Evolutionary conservation across 1,140 invertebrate species (phyloP).

Genomic region (Zaprionus kolodkinae): DNA sequence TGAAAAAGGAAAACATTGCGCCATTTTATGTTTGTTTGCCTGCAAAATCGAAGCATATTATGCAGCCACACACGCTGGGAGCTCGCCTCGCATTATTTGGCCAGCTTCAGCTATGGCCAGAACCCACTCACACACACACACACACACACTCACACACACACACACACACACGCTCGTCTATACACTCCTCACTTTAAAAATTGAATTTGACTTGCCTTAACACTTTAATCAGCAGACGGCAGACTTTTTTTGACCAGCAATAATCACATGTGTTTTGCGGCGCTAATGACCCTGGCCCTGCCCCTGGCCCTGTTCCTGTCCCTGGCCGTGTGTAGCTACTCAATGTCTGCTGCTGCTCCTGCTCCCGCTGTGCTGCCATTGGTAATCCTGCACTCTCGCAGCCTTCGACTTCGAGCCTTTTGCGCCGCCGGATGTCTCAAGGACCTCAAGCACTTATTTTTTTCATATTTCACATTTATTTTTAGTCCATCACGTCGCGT

Average conservation of each 20-base stretch:
- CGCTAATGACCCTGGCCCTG: constrained; percentile 39
- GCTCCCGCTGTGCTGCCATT: constrained; percentile 6
- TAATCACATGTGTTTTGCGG: constrained; percentile 30
- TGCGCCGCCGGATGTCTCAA: constrained; percentile 34
- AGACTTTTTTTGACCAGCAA: not conserved
- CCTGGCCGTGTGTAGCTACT: constrained; percentile 11
- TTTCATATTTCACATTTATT: constrained; percentile 52
- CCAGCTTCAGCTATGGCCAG: not conserved
- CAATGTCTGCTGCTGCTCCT: constrained; percentile 3
- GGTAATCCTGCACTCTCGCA: constrained; percentile 1
- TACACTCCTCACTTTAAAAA: constrained; percentile 18
- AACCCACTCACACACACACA: not conserved
- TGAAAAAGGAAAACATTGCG: constrained; percentile 53
- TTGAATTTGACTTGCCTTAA: constrained; percentile 20
- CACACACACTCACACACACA: not conserved
- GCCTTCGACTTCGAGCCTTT: constrained; percentile 20
- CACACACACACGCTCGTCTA: not conserved
- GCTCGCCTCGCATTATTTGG: constrained; percentile 52
- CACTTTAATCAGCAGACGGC: constrained; percentile 28
- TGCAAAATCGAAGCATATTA: constrained; percentile 70
- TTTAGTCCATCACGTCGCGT: constrained; percentile 62
- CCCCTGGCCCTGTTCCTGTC: not conserved
- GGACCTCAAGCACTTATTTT: constrained; percentile 37
- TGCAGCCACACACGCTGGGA: constrained; percentile 62
- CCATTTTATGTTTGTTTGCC: constrained; percentile 64